Evolutionary conservation across 2,113 vertebrate species (phyloP), one percentile per base, ranked within the genome.

Genomic region (Hydropotes inermis): DNA sequence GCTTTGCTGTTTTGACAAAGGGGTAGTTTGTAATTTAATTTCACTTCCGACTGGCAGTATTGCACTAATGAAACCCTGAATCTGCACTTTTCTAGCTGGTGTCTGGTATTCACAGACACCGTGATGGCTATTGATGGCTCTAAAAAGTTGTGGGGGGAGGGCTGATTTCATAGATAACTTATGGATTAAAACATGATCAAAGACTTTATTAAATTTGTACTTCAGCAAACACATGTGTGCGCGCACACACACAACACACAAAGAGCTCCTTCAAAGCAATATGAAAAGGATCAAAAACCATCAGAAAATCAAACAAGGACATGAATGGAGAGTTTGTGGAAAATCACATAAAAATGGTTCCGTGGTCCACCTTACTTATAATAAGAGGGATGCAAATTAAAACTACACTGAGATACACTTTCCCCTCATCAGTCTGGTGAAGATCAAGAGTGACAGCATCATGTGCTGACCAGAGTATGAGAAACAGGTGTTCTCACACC

Each of bases 61-160:
- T 98, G 98, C 97, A 94, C 97, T 97, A 43, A 64, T 5, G 95
- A 89, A 91, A 61, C 55, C 33, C 87, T 92, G 43, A 87, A 81
- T 76, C 97, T 94, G 13, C 3, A 0, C 15, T 96, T 89, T 74
- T 95, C 47, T 74, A 97, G 97, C 89, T 78, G 36, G 93, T 15
- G 45, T 89, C 91, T 81, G 45, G 91, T 14, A 36, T 86, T 21
- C 61, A 21, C 5, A 74, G 36, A 74, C 67, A 74, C 36, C 19
- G 0, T 11, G 16, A 84, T 55, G 54, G 96, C 93, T 95, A 94
- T 21, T 1, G 87, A 96, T 76, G 97, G 89, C 89, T 91, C 83
- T 52, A 50, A 57, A 94, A 82, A 39, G 57, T 33, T 54, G 21
- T 74, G 50, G 70, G 54, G 21, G 21, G 7, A 52, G 50, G 76